Percentiles rank a stretch among this genome's conserved stretches.
phyloP scores from a whole-genome alignment of 2,797 vertebrate species.

The Tympanoctomys barrerae region DNA sequence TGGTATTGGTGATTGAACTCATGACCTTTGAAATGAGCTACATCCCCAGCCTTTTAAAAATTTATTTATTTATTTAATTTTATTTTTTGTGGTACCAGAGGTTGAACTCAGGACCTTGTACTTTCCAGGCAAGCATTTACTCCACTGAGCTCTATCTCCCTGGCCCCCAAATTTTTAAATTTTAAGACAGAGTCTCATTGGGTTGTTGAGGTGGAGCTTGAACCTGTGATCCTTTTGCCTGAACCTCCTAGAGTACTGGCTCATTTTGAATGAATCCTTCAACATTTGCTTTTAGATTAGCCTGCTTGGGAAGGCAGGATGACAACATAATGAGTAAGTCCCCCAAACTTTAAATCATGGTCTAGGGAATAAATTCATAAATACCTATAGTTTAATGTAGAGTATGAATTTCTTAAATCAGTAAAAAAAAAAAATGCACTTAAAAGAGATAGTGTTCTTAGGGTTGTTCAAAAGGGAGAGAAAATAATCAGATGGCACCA shows the following conservation, averaged over 20 bases:
- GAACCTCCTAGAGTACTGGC: neutral
- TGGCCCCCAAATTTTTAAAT: neutral
- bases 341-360: constrained; percentile 41
- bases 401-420: constrained; percentile 1
- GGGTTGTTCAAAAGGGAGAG: neutral
- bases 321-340: constrained; percentile 22
- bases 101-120: neutral
- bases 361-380: constrained; percentile 31
- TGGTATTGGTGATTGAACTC: neutral
- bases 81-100: too few species aligned
- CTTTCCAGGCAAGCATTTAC: too few species aligned
- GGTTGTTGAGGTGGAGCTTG: neutral
- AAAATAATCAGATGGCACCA: neutral
- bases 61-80: too few species aligned
- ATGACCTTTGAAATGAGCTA: neutral
- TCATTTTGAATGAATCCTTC: constrained; percentile 34
- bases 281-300: constrained; percentile 37
- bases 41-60: too few species aligned
- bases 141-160: neutral
- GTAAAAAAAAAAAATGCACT: neutral
- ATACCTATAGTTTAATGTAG: neutral
- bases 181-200: neutral
- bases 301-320: neutral
- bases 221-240: neutral
- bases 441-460: neutral